A percentile compares a stretch with the other conserved stretches of the same genome.
phyloP scores from a whole-genome alignment of 1,140 invertebrate species.

The Drosophila takahashii region DNA sequence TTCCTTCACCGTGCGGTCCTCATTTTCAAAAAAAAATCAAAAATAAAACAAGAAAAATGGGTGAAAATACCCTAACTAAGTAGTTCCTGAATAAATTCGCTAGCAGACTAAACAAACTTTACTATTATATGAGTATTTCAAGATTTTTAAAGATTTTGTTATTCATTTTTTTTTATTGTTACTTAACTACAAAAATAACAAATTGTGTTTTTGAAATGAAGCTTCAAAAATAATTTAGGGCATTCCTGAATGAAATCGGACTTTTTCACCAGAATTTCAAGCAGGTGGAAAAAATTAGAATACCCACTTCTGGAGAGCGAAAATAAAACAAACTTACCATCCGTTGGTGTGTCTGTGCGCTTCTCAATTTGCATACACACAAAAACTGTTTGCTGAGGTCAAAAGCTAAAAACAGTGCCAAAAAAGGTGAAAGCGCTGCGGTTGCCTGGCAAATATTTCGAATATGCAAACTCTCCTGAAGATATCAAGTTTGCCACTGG shows the following conservation, averaged over 20 bases:
- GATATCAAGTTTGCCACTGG: conserved; percentile 18
- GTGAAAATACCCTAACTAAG: background rate
- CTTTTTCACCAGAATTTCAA: too few species aligned
- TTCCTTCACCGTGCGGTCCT: conserved; percentile 20
- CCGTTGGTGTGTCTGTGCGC: conserved; percentile 1
- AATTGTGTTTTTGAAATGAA: background rate
- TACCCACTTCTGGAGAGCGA: background rate
- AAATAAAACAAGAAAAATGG: background rate
- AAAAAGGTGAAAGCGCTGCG: conserved; percentile 29
- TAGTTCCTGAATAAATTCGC: background rate
- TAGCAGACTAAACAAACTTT: too few species aligned
- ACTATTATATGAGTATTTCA: too few species aligned
- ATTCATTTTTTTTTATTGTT: background rate
- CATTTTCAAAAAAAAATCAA: conserved; percentile 11
- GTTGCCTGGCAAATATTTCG: conserved; percentile 41
- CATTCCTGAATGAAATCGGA: background rate
- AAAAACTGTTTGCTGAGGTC: conserved; percentile 30
- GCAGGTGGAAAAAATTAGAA: background rate
- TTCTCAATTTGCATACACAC: conserved; percentile 23
- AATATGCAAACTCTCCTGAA: conserved; percentile 37
- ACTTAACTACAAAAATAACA: background rate
- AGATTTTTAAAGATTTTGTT: background rate
- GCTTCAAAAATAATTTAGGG: background rate
- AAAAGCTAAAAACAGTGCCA: conserved; percentile 22
- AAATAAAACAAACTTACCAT: conserved; percentile 1